Evolutionary conservation across 2,888 invertebrate species (phyloP), one percentile per base, ranked within the genome.

Genomic region (Microchrysa polita): DNA sequence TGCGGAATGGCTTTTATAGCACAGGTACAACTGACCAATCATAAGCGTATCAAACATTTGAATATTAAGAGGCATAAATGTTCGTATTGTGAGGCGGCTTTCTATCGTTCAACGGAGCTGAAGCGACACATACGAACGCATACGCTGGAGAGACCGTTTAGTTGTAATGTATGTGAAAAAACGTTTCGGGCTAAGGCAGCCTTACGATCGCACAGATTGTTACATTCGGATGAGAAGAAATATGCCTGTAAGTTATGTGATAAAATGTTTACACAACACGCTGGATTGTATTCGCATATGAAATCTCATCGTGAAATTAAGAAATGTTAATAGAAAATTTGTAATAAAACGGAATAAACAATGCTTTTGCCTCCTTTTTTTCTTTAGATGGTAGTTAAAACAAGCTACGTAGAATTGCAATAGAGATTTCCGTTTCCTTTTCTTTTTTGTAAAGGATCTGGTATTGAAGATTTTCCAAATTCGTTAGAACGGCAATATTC

Each of bases 241-340:
- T 80, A 85, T 80, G 79, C 84, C 77, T 79, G 80, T 74, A 81
- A 81, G 74, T 77, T 83, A 2, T 82, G 83, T 52, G 81, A 80
- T 0, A 81, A 81, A 72, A 80, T 80, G 1, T 82, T 81, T 74
- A 80, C 81, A 1, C 83, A 82, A 78, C 79, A 81, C 40, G 82
- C 82, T 14, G 85, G 84, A 2, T 75, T 82, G n/a, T 81, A 83
- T 5, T 83, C 81, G 12, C 82, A 82, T 60, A 82, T 82, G 83
- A 81, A 83, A 9, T 81, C 81, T 75, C 82, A 82, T 12, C 20
- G 57, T 12, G 48, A 48, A 4, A 48, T 34, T 34, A n/a, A n/a
- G n/a, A n/a, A n/a, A n/a, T n/a, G n/a, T n/a, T n/a, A 34, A 34
- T 34, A 5, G 27, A 34, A 34, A 5, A 34, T 34, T 5, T 34